Evolutionary conservation across 2,888 invertebrate genomes (phyloP), one percentile per base, ranked within the genome.

Genomic region (Tetragnatha montana): DNA sequence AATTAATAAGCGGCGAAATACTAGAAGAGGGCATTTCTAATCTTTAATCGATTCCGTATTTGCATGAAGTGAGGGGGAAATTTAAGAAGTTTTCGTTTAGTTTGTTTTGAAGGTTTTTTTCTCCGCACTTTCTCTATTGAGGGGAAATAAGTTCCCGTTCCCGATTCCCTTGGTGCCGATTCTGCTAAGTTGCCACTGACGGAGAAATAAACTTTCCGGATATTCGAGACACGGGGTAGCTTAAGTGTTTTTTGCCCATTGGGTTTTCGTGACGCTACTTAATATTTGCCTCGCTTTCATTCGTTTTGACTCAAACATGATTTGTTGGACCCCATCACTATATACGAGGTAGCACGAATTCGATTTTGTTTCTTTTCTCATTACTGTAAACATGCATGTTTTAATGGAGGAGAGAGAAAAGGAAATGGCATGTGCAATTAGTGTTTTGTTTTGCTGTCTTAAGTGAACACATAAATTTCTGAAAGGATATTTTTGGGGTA

Each of bases 1-100:
- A 82, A 82, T 82, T 82, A 82, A 82, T 82, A 74, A 82, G 51
- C 51, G 82, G 74, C 60, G 82, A 74, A 60, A 35, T 74, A 73
- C 51, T 74, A 82, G 82, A 35, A 74, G 14, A 60, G 60, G 10
- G 17, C 60, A 60, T 60, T 60, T 60, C 60, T 60, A 60, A 60
- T 60, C 60, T 60, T 60, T 60, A 60, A 60, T 76, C 76, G 76
- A 76, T 76, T 50, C 50, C 50, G 14, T 60, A 60, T 60, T 60
- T 8, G 60, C 60, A 60, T 12, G 35, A 35, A 35, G 35, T 2
- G 35, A 35, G 14, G 60, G 60, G 12, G 60, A 10, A 17, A 17
- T 60, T 60, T 60, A 17, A 60, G 60, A 60, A 60, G 60, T 60
- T 60, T 60, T 35, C 17, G 60, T 60, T 60, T 60, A 10, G 17